These are phyloP conservation scores for Brachystomella parvula DNA, from an alignment of 1,140 invertebrate species.

Conservation along the genomic window DNA sequence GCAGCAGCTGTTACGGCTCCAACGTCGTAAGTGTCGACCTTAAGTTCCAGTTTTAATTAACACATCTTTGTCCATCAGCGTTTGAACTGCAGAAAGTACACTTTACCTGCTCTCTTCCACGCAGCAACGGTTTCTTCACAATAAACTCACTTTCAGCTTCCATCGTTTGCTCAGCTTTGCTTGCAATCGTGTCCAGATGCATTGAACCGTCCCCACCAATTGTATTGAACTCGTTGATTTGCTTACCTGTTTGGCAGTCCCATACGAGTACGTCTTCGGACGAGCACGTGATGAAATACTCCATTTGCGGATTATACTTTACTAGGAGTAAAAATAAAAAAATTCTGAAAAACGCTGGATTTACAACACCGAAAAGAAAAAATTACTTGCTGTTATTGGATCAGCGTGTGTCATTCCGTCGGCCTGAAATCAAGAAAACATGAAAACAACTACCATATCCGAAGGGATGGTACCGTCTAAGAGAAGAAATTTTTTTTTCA, in stretches of 20 bases:
- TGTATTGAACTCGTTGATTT: constrained; percentile 23
- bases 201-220: constrained; percentile 26
- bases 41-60: not conserved
- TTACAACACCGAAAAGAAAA: no score
- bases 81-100: not conserved
- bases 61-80: not conserved
- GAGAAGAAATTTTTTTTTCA: no score
- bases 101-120: constrained; percentile 21
- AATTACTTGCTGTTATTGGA: constrained; percentile 19
- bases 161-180: constrained; percentile 15
- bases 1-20: constrained; percentile 20
- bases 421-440: constrained; percentile 9
- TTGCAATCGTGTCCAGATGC: constrained; percentile 27
- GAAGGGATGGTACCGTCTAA: no score
- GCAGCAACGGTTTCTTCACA: constrained; percentile 3
- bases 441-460: no score
- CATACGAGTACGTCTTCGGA: constrained; percentile 24
- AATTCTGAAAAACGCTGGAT: no score
- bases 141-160: constrained; percentile 24
- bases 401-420: constrained; percentile 17
- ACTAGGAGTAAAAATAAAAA: no score
- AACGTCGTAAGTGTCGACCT: constrained; percentile 26
- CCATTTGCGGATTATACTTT: constrained; percentile 23
- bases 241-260: constrained; percentile 18
- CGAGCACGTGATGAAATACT: constrained; percentile 23